Conservation (phyloP, 2,797 vertebrate genomes). For the Xerus rutilus region DNA sequence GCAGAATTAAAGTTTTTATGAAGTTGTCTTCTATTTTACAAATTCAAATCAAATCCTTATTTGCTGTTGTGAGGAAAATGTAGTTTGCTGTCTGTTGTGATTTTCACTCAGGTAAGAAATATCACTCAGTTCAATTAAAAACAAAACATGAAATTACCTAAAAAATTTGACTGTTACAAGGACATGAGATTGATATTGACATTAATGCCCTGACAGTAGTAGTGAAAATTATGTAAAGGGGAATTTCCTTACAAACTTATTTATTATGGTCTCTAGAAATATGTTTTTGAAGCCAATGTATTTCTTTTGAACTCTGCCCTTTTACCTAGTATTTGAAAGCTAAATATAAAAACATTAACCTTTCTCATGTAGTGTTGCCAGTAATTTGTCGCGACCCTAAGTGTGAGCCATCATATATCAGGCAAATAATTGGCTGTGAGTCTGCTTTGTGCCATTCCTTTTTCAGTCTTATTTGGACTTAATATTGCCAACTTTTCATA, state of each 20-base stretch:
- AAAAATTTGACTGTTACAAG: not conserved
- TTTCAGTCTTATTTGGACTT: not conserved
- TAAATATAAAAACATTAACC: not conserved
- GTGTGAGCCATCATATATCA: not conserved
- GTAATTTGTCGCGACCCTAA: not conserved
- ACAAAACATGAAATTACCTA: not conserved
- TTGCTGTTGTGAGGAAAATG: not conserved
- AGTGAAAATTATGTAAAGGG: constrained; percentile 14
- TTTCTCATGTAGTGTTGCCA: not conserved
- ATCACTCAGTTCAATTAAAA: constrained; percentile 16
- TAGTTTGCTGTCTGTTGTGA: not conserved
- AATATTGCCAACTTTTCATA: not conserved
- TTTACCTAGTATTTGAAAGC: not conserved
- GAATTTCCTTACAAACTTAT: not conserved
- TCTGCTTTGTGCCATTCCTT: not conserved
- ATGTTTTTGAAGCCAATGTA: not conserved
- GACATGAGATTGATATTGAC: not conserved
- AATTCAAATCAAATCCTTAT: not conserved
- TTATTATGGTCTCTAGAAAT: not conserved
- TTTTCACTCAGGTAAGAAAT: constrained; percentile 8
- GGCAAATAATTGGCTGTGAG: not conserved
- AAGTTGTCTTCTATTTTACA: constrained; percentile 27
- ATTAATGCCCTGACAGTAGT: not conserved
- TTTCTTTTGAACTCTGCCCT: constrained; percentile 9
- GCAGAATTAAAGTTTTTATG: constrained; percentile 24